Evolutionary conservation across 2,113 vertebrate genomes (phyloP), one percentile per base, ranked within the genome.

Genomic region (Fulmarus glacialis): DNA sequence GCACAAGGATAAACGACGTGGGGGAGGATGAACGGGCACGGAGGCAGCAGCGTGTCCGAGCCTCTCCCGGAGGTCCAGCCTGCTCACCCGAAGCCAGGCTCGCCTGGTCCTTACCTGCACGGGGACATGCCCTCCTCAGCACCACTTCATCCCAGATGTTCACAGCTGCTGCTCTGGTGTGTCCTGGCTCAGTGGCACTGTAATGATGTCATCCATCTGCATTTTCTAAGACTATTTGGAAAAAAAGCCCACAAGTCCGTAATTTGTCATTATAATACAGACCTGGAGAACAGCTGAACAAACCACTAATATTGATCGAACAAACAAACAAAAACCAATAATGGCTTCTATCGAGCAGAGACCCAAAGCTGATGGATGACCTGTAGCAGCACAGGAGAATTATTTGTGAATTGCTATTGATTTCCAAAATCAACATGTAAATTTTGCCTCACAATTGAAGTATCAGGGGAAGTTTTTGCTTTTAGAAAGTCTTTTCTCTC

Each of bases 341-440:
- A 80, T 36, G 85, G 73, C 56, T 89, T 45, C 89, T 91, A 75
- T 63, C 5, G 72, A 94, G 60, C 93, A 58, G 32, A 30, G 47
- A 9, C 43, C 43, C 77, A 34, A 3, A 3, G 26, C 96, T 97
- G 97, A 95, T 13, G 12, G 87, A 95, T 71, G 73, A 72, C 87
- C 89, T 68, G 77, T 3, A 43, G 81, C 81, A 93, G 30, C 56
- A n/a, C 29, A 15, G 74, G 52, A 74, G 75, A 84, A 63, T 89
- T 91, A 91, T 94, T 92, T 78, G 73, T 50, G 72, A 92, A 81
- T 74, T 58, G 64, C 73, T 63, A 91, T 91, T 12, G 91, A 91
- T 91, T 87, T 73, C 87, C 68, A 93, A 96, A 95, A 89, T 84
- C 72, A 84, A 89, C 91, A 93, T 72, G 82, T 66, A 87, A 89